Evolutionary conservation across 2,797 vertebrate species (phyloP).

Genomic region (Mus caroli): DNA sequence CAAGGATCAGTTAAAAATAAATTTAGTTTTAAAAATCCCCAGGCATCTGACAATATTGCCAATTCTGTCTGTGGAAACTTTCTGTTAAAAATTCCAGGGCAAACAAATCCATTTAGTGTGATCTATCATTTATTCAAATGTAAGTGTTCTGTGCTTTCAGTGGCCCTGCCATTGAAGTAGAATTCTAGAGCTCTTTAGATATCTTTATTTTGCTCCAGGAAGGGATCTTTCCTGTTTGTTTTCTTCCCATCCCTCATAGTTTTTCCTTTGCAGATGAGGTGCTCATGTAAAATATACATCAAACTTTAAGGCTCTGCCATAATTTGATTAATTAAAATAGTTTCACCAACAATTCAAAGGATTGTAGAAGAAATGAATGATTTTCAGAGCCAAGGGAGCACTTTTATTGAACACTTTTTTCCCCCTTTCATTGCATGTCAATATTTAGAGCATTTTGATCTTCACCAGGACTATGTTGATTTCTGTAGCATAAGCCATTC

Average conservation of each 20-base stretch:
- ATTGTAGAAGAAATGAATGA: constrained; percentile 21
- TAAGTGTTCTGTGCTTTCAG: neutral
- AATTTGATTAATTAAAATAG: constrained; percentile 45
- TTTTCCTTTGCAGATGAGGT: constrained; percentile 22
- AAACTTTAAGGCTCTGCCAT: constrained; percentile 26
- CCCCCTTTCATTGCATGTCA: neutral
- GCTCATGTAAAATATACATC: neutral
- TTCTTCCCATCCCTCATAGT: neutral
- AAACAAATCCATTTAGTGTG: neutral
- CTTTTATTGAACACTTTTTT: constrained; percentile 33
- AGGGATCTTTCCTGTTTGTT: constrained; percentile 16
- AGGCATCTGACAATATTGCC: neutral
- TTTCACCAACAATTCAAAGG: constrained; percentile 39
- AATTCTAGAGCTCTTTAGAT: neutral
- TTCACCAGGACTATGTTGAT: neutral
- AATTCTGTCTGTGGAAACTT: constrained; percentile 13
- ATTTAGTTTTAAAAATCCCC: neutral
- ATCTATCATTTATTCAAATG: neutral
- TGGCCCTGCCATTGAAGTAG: neutral
- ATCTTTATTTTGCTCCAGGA: neutral
- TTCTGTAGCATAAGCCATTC: neutral
- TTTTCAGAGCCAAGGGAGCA: neutral
- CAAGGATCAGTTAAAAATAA: neutral
- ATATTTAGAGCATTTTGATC: constrained; percentile 33
- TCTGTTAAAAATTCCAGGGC: constrained; percentile 27